phyloP scores from a whole-genome alignment of 2,888 invertebrate genomes.

The Camptogramma bilineatum region DNA sequence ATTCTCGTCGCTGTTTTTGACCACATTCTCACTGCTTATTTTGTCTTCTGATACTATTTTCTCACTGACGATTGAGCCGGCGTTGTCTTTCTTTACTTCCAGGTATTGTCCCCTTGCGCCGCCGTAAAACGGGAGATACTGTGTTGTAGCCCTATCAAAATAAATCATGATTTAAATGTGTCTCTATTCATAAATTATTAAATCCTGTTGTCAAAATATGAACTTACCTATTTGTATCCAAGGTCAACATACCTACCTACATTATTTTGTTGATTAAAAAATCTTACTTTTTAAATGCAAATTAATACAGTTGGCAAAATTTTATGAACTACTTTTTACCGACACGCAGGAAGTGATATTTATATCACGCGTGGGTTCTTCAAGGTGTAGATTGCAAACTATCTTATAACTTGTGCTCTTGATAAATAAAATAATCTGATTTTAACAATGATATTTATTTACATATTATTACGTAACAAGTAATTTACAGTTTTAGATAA shows the following conservation, averaged over 20 bases:
- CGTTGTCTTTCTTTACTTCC: constrained; percentile 83
- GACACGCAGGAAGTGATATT: constrained; percentile 1
- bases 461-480: constrained; percentile 12
- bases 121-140: constrained; percentile 88
- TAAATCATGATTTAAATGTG: background rate
- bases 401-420: background rate
- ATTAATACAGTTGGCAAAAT: background rate
- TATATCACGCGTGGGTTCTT: constrained; percentile 21
- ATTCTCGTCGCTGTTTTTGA: constrained; percentile 73
- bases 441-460: constrained; percentile 16
- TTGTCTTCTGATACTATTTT: constrained; percentile 78
- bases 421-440: background rate
- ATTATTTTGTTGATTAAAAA: background rate
- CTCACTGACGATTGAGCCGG: constrained; percentile 81
- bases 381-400: constrained; percentile 1
- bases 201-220: background rate
- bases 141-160: constrained; percentile 59
- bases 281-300: constrained; percentile 1
- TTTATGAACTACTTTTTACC: background rate
- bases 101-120: constrained; percentile 89
- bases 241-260: background rate
- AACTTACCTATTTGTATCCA: background rate
- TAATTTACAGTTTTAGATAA: constrained; percentile 8
- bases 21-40: constrained; percentile 70
- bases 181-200: background rate